Percentiles rank a stretch among this genome's conserved stretches.
Evolutionary conservation across 2,797 vertebrate genomes (phyloP).

Genomic region (Pipistrellus pygmaeus): DNA sequence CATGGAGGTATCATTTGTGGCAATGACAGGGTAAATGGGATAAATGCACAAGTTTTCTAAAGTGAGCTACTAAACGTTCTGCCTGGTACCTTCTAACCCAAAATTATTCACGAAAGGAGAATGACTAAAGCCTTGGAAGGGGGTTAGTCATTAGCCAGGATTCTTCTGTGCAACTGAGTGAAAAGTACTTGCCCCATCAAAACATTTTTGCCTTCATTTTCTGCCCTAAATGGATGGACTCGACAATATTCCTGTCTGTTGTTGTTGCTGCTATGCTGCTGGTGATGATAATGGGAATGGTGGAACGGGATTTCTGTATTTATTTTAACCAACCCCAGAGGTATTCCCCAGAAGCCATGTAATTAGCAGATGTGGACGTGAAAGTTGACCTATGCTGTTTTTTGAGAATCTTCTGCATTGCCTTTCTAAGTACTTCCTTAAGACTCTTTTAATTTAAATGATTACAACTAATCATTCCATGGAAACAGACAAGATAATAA

Average conservation of each 20-base stretch:
- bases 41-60: conserved; percentile 28
- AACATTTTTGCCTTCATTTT: conserved; percentile 14
- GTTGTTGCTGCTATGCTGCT: neutral
- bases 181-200: neutral
- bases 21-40: neutral
- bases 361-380: neutral
- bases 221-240: neutral
- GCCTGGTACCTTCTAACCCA: neutral
- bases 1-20: neutral
- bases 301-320: neutral
- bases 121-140: neutral
- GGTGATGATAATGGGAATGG: neutral
- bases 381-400: neutral
- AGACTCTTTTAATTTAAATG: neutral
- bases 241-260: neutral
- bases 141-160: neutral
- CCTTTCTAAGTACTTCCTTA: neutral
- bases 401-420: neutral
- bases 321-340: neutral
- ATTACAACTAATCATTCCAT: neutral
- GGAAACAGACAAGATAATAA: neutral
- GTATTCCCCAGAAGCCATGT: neutral
- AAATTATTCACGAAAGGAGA: neutral
- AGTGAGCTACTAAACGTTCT: neutral
- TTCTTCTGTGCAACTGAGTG: neutral